Base-by-base conservation (phyloP, 2,113 vertebrate species). In the Psephotus haematonotus region DNA sequence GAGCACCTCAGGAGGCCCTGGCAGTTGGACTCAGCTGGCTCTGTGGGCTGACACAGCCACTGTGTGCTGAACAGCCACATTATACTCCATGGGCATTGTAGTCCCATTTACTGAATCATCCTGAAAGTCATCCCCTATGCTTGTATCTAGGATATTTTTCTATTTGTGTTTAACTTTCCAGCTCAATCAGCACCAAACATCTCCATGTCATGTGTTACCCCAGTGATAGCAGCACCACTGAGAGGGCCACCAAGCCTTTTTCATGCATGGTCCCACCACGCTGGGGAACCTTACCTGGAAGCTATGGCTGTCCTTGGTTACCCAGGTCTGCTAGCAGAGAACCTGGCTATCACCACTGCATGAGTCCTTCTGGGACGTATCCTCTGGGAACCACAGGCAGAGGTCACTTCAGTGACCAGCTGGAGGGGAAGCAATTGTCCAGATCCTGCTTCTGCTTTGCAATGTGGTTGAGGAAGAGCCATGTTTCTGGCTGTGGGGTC, bases 341-440 rank as follows among this genome's bases (percentile, higher is more conserved):
- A 8, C 8, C 44, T 0, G 0, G 8, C 8, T 77, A 6, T 37
- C 22, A 29, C 14, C 5, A 6, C 29, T 33, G 10, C 1, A 0
- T 46, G 63, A 76, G 7, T 44, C 37, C 8, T 75, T 13, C 27
- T 17, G 17, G 44, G 59, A 65, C 5, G 18, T 49, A 19, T 31
- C 23, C 33, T 77, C 47, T 27, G 25, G 11, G 8, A 25, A 44
- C 13, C 3, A 35, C 0, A 3, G 35, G 24, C 11, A 82, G 67
- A 75, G 4, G 16, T 79, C 18, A 5, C 18, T 67, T 33, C 82
- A 15, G 22, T 59, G 27, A 35, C 22, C 10, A 2, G 17, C n/a
- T 17, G 3, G 22, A 86, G 33, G 65, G 27, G 47, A 83, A 65
- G 23, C 13, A 85, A 24, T 39, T 64, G 22, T 28, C 46, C 12